Conservation (phyloP, 2,113 vertebrate genomes). For the Dipodomys stephensi region DNA sequence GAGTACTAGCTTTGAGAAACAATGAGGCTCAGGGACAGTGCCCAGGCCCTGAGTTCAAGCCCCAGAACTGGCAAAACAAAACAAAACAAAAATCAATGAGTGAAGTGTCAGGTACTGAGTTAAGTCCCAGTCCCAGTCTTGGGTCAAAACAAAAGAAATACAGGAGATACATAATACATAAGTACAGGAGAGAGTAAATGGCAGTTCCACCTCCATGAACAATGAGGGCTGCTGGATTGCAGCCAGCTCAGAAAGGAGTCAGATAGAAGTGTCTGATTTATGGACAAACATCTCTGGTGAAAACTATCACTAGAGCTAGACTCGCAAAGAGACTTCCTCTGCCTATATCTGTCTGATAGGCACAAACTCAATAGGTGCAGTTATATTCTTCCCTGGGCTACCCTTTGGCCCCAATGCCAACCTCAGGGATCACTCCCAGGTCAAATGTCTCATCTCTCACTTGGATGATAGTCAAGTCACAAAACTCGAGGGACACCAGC, state of each 20-base stretch:
- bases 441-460: background rate
- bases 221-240: background rate
- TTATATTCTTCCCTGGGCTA: background rate
- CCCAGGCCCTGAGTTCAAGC: no score
- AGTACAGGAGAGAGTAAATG: background rate
- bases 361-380: background rate
- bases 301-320: background rate
- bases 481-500: background rate
- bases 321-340: background rate
- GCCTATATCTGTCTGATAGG: background rate
- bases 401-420: background rate
- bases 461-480: background rate
- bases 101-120: no score
- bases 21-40: no score
- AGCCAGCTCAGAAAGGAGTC: background rate
- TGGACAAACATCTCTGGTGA: background rate
- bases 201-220: background rate
- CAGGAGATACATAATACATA: background rate
- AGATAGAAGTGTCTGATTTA: background rate
- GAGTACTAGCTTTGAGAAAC: no score
- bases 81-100: no score
- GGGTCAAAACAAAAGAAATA: background rate
- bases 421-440: background rate
- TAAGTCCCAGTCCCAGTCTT: no score
- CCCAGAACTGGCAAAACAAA: no score